Evolutionary conservation across 2,113 vertebrate genomes (phyloP).

Genomic region (Solenodon paradoxus): DNA sequence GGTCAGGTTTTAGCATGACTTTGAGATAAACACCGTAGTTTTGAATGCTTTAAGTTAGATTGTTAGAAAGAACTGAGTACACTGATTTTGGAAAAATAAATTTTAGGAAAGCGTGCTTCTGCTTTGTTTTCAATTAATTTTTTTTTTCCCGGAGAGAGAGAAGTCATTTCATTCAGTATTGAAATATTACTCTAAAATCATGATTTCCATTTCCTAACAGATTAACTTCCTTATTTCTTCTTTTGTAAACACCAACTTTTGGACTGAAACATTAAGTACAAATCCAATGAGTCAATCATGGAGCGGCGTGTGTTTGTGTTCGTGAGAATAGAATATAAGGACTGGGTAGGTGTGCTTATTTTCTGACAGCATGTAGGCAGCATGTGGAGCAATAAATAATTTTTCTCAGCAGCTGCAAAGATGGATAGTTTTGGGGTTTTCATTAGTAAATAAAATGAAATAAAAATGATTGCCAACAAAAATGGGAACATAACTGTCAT

Average conservation of each 20-base stretch:
- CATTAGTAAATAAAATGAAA: constrained; percentile 42
- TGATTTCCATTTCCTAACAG: not conserved
- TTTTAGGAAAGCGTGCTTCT: not conserved
- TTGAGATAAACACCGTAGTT: not conserved
- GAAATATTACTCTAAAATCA: constrained; percentile 4
- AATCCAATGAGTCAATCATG: not conserved
- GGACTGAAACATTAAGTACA: not conserved
- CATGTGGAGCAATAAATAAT: constrained; percentile 35
- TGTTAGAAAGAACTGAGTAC: not conserved
- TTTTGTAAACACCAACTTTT: constrained; percentile 11
- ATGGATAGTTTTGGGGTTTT: constrained; percentile 40
- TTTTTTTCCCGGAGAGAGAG: not conserved
- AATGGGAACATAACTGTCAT: not conserved
- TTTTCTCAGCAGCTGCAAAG: constrained; percentile 11
- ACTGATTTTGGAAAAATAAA: not conserved
- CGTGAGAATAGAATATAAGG: not conserved
- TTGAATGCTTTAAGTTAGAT: not conserved
- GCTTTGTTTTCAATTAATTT: not conserved
- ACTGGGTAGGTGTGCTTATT: not conserved
- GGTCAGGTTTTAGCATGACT: not conserved
- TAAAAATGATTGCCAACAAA: constrained; percentile 29
- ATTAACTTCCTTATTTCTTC: not conserved
- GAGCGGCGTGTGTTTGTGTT: not conserved
- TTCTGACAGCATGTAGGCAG: constrained; percentile 43
- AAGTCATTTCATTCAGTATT: constrained; percentile 14